These are phyloP conservation scores for Eulemur mongoz DNA, from an alignment of 2,797 vertebrate genomes.

Conservation along the genomic window DNA sequence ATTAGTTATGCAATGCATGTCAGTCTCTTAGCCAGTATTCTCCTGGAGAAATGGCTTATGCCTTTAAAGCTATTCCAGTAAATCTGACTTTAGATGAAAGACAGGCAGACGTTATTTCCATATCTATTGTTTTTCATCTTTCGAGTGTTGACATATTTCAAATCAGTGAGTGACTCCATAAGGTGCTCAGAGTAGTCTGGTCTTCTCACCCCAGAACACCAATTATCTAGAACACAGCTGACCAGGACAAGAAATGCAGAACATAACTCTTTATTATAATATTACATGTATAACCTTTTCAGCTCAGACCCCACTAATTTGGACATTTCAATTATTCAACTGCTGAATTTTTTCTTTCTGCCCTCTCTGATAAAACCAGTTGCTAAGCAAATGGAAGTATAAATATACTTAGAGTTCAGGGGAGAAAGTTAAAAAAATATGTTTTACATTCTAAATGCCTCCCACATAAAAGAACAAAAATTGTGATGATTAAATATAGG, in stretches of 20 bases:
- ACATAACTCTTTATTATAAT: neutral
- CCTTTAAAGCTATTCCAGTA: neutral
- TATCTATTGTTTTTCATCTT: neutral
- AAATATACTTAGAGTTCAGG: conserved; percentile 16
- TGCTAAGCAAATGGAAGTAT: neutral
- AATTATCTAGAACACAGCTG: neutral
- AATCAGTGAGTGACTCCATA: neutral
- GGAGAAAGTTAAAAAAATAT: neutral
- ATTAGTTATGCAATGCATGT: neutral
- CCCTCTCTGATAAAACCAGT: neutral
- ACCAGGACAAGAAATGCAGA: neutral
- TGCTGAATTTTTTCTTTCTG: neutral
- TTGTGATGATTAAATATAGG: neutral
- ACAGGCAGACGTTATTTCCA: neutral
- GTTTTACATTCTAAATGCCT: neutral
- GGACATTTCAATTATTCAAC: neutral
- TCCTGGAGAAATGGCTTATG: neutral
- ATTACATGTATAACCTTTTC: neutral
- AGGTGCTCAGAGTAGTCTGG: neutral
- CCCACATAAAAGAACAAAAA: conserved; percentile 26
- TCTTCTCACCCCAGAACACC: neutral
- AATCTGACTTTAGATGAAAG: neutral
- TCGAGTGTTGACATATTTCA: neutral
- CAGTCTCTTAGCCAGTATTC: neutral
- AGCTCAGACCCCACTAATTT: neutral